Base-by-base conservation (phyloP, 2,113 vertebrate species). In the Sturnira hondurensis region DNA sequence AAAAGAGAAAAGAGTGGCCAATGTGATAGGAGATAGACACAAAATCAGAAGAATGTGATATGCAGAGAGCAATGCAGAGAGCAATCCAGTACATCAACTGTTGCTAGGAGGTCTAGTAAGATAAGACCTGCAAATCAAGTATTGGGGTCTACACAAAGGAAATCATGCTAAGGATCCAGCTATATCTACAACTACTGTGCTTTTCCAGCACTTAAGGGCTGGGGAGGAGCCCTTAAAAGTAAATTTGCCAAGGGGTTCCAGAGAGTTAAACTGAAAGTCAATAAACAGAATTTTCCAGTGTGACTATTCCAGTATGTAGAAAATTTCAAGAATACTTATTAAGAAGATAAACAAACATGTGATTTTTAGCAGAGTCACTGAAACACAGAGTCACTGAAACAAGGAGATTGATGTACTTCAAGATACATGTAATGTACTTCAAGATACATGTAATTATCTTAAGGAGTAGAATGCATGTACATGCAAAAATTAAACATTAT, bases 361-460 rank as follows among this genome's bases (percentile, higher is more conserved):
- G 74, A 24, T 95, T 92, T 92, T 95, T 43, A 82, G 38, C 26
- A 89, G 47, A 81, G 38, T 89, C 80, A 92, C 7, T 33, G 17
- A 68, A 90, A 52, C 47, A 93, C 26, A 89, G 47, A 81, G 38
- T 89, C 80, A 92, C 7, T 33, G 17, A 68, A 90, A 52, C 47
- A 93, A 78, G 9, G 12, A 92, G 19, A 88, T 1, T 19, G 56
- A 87, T 52, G 31, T 33, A 43, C 82, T 52, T 93, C 36, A 86
- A 76, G 78, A 86, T 70, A 86, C 58, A 28, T 38, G 36, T 77
- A 82, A 89, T 92, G 31, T 33, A 43, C 82, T 52, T 93, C 36
- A 86, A 76, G 78, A 86, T 70, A 86, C 58, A 28, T 38, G 36
- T 77, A 82, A 89, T 92, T 70, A 82, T 70, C 47, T 33, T 78